Conservation (phyloP, 2,888 invertebrate species). For the Macrophya alboannulata region DNA sequence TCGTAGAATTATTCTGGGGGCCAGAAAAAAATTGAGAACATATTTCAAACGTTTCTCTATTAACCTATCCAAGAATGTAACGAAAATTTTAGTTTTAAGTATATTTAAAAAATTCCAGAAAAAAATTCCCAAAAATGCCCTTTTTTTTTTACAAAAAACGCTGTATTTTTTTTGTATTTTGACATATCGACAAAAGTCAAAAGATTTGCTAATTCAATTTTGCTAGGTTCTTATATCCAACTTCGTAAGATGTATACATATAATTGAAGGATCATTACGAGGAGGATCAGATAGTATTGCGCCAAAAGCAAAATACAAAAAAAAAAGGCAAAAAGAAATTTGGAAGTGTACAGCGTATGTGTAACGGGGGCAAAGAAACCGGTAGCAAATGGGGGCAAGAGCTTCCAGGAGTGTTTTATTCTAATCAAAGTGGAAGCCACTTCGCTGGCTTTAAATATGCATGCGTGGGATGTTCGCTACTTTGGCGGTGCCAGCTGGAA, state of each 20-base stretch:
- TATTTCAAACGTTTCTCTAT: too few relatives aligned
- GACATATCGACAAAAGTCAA: neutral
- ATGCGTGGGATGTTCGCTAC: conserved; percentile 37
- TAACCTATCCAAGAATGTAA: too few relatives aligned
- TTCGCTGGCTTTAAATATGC: conserved; percentile 44
- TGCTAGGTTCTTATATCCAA: neutral
- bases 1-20: too few relatives aligned
- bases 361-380: conserved; percentile 23
- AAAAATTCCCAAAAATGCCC: too few relatives aligned
- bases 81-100: too few relatives aligned
- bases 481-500: conserved; percentile 30
- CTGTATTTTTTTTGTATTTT: too few relatives aligned
- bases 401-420: conserved; percentile 49
- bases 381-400: conserved; percentile 30
- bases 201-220: neutral
- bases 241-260: neutral
- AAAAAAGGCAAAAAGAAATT: neutral
- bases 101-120: too few relatives aligned
- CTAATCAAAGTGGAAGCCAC: conserved; percentile 52
- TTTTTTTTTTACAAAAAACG: neutral
- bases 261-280: neutral
- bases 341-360: neutral
- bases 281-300: neutral
- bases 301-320: neutral
- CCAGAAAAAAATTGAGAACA: too few relatives aligned